These are phyloP conservation scores for Dryadula phaetusa DNA, from an alignment of 2,888 invertebrate genomes.

Conservation along the genomic window DNA sequence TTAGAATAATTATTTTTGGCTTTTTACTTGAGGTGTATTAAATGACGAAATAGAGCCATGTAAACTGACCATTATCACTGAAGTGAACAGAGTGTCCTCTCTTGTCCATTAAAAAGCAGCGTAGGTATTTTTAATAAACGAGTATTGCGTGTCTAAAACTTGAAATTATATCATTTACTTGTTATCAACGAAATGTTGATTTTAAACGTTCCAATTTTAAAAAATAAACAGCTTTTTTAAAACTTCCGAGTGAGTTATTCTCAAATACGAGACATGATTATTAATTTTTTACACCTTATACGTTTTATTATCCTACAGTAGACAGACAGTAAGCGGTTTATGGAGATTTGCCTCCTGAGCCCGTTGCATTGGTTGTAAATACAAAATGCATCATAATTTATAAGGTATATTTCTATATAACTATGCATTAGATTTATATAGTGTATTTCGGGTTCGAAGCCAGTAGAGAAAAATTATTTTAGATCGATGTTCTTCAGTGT, in stretches of 20 bases:
- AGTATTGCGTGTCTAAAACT: neutral
- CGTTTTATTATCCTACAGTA: constrained; percentile 55
- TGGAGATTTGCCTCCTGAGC: constrained; percentile 40
- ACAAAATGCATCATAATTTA: constrained; percentile 14
- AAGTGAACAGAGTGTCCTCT: too few relatives aligned
- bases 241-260: constrained; percentile 14
- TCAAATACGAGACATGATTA: constrained; percentile 21
- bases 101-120: too few relatives aligned
- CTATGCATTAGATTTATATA: too few relatives aligned
- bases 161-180: neutral
- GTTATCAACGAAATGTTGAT: neutral
- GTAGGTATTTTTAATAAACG: too few relatives aligned
- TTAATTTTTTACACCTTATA: constrained; percentile 36
- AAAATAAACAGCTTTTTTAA: constrained; percentile 7
- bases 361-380: constrained; percentile 8
- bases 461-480: too few relatives aligned
- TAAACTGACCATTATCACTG: too few relatives aligned
- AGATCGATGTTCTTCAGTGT: too few relatives aligned
- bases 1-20: too few relatives aligned
- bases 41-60: too few relatives aligned
- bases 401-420: too few relatives aligned
- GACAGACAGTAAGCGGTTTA: constrained; percentile 64
- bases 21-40: too few relatives aligned
- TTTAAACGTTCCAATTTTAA: constrained; percentile 11
- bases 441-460: too few relatives aligned